These are phyloP conservation scores for Troides helena DNA, from an alignment of 2,888 invertebrate species.

Conservation along the genomic window DNA sequence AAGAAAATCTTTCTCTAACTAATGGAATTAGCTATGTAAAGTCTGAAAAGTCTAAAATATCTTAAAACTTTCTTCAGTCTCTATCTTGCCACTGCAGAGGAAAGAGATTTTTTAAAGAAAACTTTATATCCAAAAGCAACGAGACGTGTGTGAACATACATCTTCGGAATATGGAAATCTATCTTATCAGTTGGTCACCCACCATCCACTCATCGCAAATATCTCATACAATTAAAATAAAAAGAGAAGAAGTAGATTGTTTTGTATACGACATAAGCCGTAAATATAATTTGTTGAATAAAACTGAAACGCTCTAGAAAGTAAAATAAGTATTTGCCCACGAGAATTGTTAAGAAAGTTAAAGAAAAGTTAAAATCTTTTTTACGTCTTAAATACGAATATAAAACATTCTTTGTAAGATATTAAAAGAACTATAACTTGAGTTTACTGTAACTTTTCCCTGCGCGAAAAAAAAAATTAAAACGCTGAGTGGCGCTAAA, in stretches of 20 bases:
- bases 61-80: too few relatives aligned
- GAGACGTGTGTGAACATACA: too few relatives aligned
- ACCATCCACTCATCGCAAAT: too few relatives aligned
- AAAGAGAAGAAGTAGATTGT: neutral
- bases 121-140: too few relatives aligned
- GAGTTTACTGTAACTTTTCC: neutral
- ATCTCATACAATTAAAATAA: too few relatives aligned
- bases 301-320: neutral
- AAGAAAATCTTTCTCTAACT: too few relatives aligned
- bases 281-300: neutral
- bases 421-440: constrained; percentile 17
- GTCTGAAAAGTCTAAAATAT: too few relatives aligned
- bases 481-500: neutral
- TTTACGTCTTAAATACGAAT: constrained; percentile 11
- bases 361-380: constrained; percentile 17
- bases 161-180: too few relatives aligned
- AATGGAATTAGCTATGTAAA: too few relatives aligned
- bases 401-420: constrained; percentile 14
- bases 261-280: neutral
- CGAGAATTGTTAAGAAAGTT: constrained; percentile 10
- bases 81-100: too few relatives aligned
- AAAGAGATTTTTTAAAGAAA: too few relatives aligned
- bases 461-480: neutral
- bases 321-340: neutral
- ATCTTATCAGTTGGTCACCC: too few relatives aligned